Evolutionary conservation across 2,888 invertebrate species (phyloP).

Genomic region (Bugulina stolonifera): DNA sequence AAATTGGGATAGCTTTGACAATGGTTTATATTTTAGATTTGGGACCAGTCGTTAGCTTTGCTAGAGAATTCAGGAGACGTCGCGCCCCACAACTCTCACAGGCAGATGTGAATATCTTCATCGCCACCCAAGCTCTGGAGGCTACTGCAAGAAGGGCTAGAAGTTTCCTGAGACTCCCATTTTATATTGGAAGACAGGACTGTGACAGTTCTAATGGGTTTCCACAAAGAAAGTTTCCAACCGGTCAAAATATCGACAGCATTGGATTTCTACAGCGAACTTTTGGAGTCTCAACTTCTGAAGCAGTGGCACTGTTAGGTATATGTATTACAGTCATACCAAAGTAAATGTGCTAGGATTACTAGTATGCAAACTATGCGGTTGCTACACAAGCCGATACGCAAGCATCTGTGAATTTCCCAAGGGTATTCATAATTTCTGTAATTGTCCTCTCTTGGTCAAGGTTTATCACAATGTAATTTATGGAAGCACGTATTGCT

Average conservation of each 20-base stretch:
- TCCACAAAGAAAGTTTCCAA: background rate
- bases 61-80: background rate
- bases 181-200: background rate
- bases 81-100: background rate
- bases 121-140: background rate
- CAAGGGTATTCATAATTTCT: no score
- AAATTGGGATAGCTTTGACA: no score
- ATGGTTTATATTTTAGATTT: background rate
- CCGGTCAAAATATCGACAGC: background rate
- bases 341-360: no score
- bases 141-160: background rate
- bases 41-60: background rate
- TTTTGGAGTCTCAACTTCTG: background rate
- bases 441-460: no score
- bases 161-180: background rate
- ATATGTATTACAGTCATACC: no score
- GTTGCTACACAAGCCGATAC: no score
- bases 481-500: no score
- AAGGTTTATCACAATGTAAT: no score
- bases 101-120: background rate
- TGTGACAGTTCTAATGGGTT: background rate
- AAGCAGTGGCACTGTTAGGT: background rate
- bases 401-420: no score
- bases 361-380: no score
- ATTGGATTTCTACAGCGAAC: background rate